Evolutionary conservation across 2,797 vertebrate genomes (phyloP).

Genomic region (Cirrhinus molitorella): DNA sequence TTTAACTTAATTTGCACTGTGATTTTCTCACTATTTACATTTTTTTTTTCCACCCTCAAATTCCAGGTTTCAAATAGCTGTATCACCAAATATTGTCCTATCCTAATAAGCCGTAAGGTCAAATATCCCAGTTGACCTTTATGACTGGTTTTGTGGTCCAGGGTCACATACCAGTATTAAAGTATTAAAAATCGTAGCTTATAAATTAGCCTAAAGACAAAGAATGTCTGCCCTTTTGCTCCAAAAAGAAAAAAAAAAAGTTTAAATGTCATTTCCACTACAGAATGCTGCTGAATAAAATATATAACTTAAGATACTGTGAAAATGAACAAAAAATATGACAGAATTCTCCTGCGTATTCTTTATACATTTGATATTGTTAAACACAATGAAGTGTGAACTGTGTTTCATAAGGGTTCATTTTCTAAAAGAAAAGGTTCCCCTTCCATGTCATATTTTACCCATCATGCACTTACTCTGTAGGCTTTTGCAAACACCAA

Average conservation of each 20-base stretch:
- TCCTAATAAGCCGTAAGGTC: too few species aligned
- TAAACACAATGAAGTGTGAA: background rate
- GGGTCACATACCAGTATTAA: background rate
- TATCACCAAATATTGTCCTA: too few species aligned
- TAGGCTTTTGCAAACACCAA: conserved; percentile 5
- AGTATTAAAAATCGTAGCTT: background rate
- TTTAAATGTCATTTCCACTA: too few species aligned
- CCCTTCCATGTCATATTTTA: background rate
- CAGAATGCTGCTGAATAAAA: background rate
- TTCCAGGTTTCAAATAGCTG: too few species aligned
- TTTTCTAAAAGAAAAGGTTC: background rate
- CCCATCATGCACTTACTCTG: background rate
- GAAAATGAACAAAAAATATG: background rate
- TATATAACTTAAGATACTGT: background rate
- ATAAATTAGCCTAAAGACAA: background rate
- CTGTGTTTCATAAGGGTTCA: background rate
- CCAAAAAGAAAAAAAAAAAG: background rate
- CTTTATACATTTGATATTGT: background rate
- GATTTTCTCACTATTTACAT: too few species aligned
- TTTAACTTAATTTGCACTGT: too few species aligned
- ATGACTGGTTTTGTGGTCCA: too few species aligned
- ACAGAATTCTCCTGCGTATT: background rate
- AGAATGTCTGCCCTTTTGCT: background rate
- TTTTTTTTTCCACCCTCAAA: too few species aligned
- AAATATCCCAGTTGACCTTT: too few species aligned